Conservation (phyloP, 1,140 invertebrate species). For the Drosophila nannoptera region DNA sequence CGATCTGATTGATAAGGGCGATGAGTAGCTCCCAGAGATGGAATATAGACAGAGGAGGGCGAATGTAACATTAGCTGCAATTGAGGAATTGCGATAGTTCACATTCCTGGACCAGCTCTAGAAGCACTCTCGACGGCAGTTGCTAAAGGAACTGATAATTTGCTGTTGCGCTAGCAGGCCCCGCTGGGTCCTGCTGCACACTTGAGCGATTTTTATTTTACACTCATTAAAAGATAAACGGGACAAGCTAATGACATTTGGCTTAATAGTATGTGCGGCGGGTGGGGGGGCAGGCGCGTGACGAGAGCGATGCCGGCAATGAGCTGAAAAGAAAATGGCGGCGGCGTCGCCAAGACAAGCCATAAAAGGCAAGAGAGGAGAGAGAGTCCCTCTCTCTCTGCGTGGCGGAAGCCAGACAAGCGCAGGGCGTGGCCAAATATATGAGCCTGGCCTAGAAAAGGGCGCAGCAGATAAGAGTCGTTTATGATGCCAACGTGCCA, state of each 20-base stretch:
- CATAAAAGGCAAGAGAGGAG: constrained; percentile 56
- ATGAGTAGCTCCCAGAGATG: not conserved
- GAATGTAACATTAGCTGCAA: too few relatives aligned
- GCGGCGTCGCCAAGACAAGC: constrained; percentile 60
- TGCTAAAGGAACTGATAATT: constrained; percentile 32
- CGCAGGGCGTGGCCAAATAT: constrained; percentile 46
- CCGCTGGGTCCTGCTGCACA: constrained; percentile 2
- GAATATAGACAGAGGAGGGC: too few relatives aligned
- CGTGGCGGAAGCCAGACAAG: constrained; percentile 52
- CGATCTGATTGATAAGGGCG: constrained; percentile 12
- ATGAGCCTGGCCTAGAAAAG: constrained; percentile 51
- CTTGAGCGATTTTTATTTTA: constrained; percentile 65
- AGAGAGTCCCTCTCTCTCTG: constrained; percentile 3
- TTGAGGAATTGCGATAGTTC: too few relatives aligned
- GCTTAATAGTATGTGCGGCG: constrained; percentile 55
- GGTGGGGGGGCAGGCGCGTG: constrained; percentile 9
- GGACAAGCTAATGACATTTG: constrained; percentile 74
- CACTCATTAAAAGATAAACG: constrained; percentile 78
- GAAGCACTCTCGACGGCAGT: too few relatives aligned
- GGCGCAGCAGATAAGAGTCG: constrained; percentile 65
- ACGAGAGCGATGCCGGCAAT: constrained; percentile 58
- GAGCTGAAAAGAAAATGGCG: constrained; percentile 71
- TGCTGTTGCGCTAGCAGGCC: constrained; percentile 8
- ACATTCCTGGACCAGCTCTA: too few relatives aligned
- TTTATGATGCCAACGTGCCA: constrained; percentile 68